A percentile compares a stretch with the other conserved stretches of the same genome.
These are phyloP conservation scores for Carduelis carduelis DNA, from an alignment of 2,797 vertebrate genomes.

Conservation along the genomic window DNA sequence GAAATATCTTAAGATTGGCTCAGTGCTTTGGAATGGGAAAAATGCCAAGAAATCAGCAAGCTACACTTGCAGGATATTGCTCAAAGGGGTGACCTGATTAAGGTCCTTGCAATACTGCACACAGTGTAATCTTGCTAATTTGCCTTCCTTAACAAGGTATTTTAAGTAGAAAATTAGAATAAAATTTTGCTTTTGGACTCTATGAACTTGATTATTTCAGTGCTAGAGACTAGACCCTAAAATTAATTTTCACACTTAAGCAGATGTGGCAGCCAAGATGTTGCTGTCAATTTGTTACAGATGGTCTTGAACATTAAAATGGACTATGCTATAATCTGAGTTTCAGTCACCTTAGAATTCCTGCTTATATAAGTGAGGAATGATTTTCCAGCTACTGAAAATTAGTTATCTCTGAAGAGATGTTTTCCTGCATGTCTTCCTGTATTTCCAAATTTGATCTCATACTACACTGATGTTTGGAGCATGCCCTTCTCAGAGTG, in stretches of 20 bases:
- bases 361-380: neutral
- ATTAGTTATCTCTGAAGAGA: neutral
- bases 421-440: neutral
- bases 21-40: neutral
- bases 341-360: neutral
- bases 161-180: neutral
- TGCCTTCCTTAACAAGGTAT: neutral
- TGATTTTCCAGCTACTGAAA: neutral
- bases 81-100: neutral
- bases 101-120: neutral
- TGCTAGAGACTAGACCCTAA: neutral
- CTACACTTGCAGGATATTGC: neutral
- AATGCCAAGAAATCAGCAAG: neutral
- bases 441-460: neutral
- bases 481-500: neutral
- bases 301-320: neutral
- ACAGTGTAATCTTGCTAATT: neutral
- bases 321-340: neutral
- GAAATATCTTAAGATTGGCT: neutral
- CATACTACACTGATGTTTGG: neutral
- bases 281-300: neutral
- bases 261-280: neutral
- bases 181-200: neutral
- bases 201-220: neutral
- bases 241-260: neutral